Conservation (phyloP, 1,140 invertebrate species). For the Pseudachorutes palmiensis region DNA sequence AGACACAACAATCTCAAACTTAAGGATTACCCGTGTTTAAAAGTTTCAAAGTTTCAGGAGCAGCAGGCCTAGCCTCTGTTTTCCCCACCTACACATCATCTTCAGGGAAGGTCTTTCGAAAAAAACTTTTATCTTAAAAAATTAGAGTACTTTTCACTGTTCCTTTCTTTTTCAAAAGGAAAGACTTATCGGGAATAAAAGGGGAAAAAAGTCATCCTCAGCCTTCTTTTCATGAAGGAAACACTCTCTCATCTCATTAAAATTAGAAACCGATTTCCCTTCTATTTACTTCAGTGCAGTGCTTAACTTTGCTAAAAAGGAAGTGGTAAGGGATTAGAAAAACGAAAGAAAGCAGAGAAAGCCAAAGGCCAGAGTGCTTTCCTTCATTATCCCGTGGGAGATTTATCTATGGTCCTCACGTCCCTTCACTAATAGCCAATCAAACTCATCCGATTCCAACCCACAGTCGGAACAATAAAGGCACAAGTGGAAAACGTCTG, state of each 20-base stretch:
- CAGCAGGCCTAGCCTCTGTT: neutral
- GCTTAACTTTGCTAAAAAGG: neutral
- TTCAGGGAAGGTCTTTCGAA: neutral
- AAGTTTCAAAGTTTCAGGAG: neutral
- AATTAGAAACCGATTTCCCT: neutral
- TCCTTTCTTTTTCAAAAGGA: too few species aligned
- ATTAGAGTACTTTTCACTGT: neutral
- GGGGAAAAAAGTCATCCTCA: neutral
- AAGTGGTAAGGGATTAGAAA: neutral
- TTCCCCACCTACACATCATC: too few species aligned
- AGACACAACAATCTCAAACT: too few species aligned
- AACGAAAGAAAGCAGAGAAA: neutral
- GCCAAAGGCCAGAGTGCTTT: neutral
- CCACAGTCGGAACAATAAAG: neutral
- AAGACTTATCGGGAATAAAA: too few species aligned
- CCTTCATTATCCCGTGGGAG: neutral
- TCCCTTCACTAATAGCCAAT: slow-evolving; percentile 1
- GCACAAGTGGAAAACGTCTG: neutral
- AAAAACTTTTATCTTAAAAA: neutral
- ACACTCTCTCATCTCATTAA: slow-evolving; percentile 1
- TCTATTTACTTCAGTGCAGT: neutral
- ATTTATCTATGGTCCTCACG: neutral
- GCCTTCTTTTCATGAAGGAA: neutral
- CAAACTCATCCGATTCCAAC: slow-evolving; percentile 2
- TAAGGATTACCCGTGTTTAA: too few species aligned